phyloP scores from a whole-genome alignment of 2,797 vertebrate species.

The Philypnodon macrostomus region DNA sequence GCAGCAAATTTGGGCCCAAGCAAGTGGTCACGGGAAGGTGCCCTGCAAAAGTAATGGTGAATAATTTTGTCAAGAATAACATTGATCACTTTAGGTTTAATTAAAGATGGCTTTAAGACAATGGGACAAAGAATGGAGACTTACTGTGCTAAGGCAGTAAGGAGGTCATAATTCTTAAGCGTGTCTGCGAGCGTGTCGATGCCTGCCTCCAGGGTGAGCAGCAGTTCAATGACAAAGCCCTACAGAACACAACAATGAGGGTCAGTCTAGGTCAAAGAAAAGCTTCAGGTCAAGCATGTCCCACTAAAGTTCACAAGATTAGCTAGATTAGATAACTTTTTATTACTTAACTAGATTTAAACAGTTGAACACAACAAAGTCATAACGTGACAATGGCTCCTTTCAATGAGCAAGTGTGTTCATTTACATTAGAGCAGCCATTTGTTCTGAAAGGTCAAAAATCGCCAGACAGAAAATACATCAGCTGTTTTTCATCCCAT shows the following conservation, averaged over 20 bases:
- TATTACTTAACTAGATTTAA: too few species aligned
- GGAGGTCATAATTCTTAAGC: constrained; percentile 95
- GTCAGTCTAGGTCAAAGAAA: background rate
- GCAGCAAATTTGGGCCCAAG: constrained; percentile 91
- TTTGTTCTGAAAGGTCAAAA: too few species aligned
- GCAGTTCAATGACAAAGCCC: constrained; percentile 98
- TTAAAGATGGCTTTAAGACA: background rate
- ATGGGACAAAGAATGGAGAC: constrained; percentile 43
- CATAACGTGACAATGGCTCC: too few species aligned
- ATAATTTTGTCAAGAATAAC: background rate
- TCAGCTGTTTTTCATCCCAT: too few species aligned
- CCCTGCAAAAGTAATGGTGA: constrained; percentile 64
- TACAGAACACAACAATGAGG: constrained; percentile 41
- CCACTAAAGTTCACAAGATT: too few species aligned
- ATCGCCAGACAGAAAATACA: too few species aligned
- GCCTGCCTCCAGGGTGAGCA: constrained; percentile 96
- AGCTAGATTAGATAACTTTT: too few species aligned
- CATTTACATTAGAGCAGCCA: too few species aligned
- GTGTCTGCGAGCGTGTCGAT: constrained; percentile 95
- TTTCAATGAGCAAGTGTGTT: too few species aligned
- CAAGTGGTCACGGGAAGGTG: constrained; percentile 84
- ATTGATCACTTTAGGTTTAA: background rate
- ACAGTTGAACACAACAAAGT: too few species aligned
- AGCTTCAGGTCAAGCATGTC: background rate
- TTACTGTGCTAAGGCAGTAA: constrained; percentile 95